These are phyloP conservation scores for Caenorhabditis panamensis DNA, from an alignment of 2,888 invertebrate species.

Conservation along the genomic window DNA sequence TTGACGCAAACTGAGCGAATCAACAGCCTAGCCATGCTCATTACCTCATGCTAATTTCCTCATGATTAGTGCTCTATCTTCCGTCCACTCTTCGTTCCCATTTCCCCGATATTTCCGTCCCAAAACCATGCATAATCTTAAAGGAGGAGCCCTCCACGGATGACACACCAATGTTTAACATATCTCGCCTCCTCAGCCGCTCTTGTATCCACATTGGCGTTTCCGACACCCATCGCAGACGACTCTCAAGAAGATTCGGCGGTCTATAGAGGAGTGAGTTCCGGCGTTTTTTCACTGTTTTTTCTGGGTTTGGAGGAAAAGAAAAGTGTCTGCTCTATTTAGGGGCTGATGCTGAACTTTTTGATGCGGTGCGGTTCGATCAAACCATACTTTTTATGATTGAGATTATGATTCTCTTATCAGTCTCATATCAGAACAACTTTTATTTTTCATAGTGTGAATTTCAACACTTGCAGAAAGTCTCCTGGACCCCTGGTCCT, in stretches of 20 bases:
- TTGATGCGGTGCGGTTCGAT: too few species aligned
- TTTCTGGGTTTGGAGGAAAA: constrained; percentile 1
- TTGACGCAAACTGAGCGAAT: too few species aligned
- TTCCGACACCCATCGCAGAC: constrained; percentile 49
- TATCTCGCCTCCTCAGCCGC: constrained; percentile 59
- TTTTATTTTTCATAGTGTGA: too few species aligned
- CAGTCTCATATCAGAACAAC: too few species aligned
- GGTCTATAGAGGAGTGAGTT: constrained; percentile 44
- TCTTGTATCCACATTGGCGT: constrained; percentile 58
- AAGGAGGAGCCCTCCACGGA: constrained; percentile 36
- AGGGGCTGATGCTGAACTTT: too few species aligned
- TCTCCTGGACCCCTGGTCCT: constrained; percentile 32
- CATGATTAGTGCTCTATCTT: too few species aligned
- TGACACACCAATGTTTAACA: constrained; percentile 64
- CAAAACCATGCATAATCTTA: constrained; percentile 16
- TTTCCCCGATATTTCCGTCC: not conserved
- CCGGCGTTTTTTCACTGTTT: constrained; percentile 20
- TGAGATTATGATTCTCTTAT: too few species aligned
- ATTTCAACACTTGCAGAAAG: too few species aligned
- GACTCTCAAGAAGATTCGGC: constrained; percentile 55
- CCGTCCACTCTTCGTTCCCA: not conserved
- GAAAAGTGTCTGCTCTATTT: too few species aligned
- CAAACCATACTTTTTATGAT: not conserved
- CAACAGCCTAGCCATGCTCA: too few species aligned
- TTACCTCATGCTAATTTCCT: too few species aligned